Base-by-base conservation (phyloP, 2,113 vertebrate species). In the Phodopus roborovskii region DNA sequence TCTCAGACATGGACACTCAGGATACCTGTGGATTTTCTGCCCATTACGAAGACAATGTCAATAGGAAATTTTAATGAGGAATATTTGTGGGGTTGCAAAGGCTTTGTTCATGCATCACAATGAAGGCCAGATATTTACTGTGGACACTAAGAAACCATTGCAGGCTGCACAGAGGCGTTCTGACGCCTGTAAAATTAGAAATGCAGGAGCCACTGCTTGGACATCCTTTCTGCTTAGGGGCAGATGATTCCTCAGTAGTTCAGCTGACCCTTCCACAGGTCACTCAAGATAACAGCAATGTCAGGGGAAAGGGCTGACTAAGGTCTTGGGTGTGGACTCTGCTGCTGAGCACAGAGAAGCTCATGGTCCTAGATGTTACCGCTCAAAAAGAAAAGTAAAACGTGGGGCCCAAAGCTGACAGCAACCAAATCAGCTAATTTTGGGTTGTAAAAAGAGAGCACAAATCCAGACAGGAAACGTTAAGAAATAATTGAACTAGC, bases 41-140 rank as follows among this genome's bases (percentile, higher is more conserved):
- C 24, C 5, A 36, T 84, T 91, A 90, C n/a, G 58, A 93, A 95
- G 85, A 88, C 45, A 96, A 71, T 64, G 36, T 30, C 90, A 79
- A 84, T 60, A 53, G 74, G 30, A 75, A 19, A 60, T 91, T 95
- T 94, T 95, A 36, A 68, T 91, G 71, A 74, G 82, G 20, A 70
- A 36, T 87, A 70, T 58, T 70, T 88, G 11, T 66, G 7, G 36
- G 56, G n/a, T 77, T 68, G 42, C 19, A 92, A 87, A 62, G 39
- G 73, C 58, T 94, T 84, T 85, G 39, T 78, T 68, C 16, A 88
- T 81, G 36, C 3, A 48, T 12, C 11, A 70, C 45, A 89, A 45
- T 33, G 28, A 73, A 70, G 28, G 9, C 50, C 50, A 88, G 39
- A 60, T 88, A 77, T 71, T 88, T 93, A 79, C 56, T 74, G 7